Evolutionary conservation across 2,113 vertebrate species (phyloP).

Genomic region (Gambusia affinis): DNA sequence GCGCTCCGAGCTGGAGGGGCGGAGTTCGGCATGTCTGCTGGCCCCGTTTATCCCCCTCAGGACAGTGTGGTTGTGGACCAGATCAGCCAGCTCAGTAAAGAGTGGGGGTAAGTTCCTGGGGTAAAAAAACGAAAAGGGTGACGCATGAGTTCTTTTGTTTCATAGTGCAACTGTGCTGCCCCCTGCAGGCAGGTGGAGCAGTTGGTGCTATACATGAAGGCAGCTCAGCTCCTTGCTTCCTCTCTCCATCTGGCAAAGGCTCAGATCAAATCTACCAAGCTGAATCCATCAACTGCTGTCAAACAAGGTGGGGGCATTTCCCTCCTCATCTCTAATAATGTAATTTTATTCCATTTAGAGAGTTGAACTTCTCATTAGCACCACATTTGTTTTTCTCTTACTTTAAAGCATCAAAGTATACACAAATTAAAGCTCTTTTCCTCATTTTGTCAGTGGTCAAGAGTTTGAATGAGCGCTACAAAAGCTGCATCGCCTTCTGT

Average conservation of each 20-base stretch:
- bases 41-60: conserved; percentile 91
- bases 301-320: conserved; percentile 86
- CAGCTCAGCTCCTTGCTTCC: conserved; percentile 91
- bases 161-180: conserved; percentile 44
- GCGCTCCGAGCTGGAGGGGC: conserved; percentile 82
- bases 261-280: conserved; percentile 93
- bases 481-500: conserved; percentile 93
- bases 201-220: conserved; percentile 97
- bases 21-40: conserved; percentile 85
- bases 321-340: too few species aligned
- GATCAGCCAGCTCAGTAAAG: conserved; percentile 96
- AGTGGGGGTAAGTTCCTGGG: conserved; percentile 88
- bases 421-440: not conserved
- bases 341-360: too few species aligned
- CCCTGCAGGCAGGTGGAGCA: conserved; percentile 91
- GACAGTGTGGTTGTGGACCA: conserved; percentile 96
- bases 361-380: too few species aligned
- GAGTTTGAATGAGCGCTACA: conserved; percentile 93
- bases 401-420: not conserved
- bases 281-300: conserved; percentile 93
- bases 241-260: conserved; percentile 96
- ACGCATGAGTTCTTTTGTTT: not conserved
- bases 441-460: conserved; percentile 85
- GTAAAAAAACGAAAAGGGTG: too few species aligned
- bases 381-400: not conserved